Evolutionary conservation across 1,140 invertebrate species (phyloP), one percentile per base, ranked within the genome.

Genomic region (Aphaenogaster floridana): DNA sequence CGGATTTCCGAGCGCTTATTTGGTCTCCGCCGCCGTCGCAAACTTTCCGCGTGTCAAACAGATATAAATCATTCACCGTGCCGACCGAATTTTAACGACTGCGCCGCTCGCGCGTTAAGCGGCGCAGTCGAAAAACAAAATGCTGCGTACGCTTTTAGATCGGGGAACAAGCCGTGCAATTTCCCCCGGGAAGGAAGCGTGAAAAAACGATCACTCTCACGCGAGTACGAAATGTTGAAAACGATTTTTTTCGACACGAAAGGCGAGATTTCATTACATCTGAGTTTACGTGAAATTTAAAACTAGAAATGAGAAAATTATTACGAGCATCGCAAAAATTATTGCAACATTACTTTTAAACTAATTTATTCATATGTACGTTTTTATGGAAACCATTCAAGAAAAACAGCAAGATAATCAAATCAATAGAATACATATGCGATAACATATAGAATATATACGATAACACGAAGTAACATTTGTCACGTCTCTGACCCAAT

Each of bases 31-130:
- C 39, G 52, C 69, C 80, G 81, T 87, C 71, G 81, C 81, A 87
- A 87, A 85, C 83, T 76, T 87, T 77, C 77, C 71, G 72, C 69
- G 86, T 85, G 86, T 87, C 86, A 87, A 87, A 87, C 80, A 87
- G 68, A 66, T 74, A 72, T 87, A 84, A 87, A 87, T 87, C 86
- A 85, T 85, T 76, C 71, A 50, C 61, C 45, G 36, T 52, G 42
- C 61, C 69, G 74, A 77, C 86, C 81, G 71, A 87, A 87, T 87
- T 85, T 87, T 85, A 87, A 87, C 57, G 71, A 72, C 63, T 68
- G 48, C 61, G 66, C 39, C 57, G 86, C 71, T 74, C 28, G 61
- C 71, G 50, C 45, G 54, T 45, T 68, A 59, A 76, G 74, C 36
- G 48, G 61, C 17, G 48, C 4, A 83, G 21, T 5, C 28, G 8